Evolutionary conservation across 2,797 vertebrate species (phyloP).

Genomic region (Enoplosus armatus): DNA sequence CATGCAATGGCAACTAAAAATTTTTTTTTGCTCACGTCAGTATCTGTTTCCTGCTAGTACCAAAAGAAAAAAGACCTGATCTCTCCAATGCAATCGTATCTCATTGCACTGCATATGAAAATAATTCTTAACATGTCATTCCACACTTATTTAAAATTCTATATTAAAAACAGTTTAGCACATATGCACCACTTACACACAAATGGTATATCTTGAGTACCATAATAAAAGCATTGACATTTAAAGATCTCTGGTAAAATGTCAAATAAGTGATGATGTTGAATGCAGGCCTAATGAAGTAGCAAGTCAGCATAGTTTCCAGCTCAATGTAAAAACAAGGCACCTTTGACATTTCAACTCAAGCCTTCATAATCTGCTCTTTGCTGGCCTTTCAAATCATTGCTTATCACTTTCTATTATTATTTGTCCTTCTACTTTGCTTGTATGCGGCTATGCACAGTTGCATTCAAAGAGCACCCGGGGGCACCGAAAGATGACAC

Average conservation of each 20-base stretch:
- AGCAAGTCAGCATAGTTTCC: constrained; percentile 43
- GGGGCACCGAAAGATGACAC: constrained; percentile 73
- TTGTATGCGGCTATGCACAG: constrained; percentile 44
- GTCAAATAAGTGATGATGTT: constrained; percentile 60
- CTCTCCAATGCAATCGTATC: background rate
- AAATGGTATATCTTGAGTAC: constrained; percentile 34
- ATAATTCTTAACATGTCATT: background rate
- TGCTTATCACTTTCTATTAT: constrained; percentile 65
- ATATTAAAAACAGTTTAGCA: constrained; percentile 23
- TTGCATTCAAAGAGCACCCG: constrained; percentile 50
- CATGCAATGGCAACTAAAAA: background rate
- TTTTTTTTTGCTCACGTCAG: background rate
- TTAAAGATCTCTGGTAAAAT: constrained; percentile 67
- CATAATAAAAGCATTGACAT: constrained; percentile 68
- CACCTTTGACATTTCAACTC: constrained; percentile 72
- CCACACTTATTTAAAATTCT: constrained; percentile 1
- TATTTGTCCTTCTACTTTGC: constrained; percentile 62
- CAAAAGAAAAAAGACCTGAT: background rate
- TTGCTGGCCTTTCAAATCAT: constrained; percentile 46
- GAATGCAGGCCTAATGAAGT: constrained; percentile 47
- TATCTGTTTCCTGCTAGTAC: background rate
- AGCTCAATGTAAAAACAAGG: constrained; percentile 48
- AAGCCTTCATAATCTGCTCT: constrained; percentile 43
- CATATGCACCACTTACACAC: constrained; percentile 7
- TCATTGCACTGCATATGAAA: background rate